Conservation (phyloP, 2,888 invertebrate genomes). For the Drosophila paracracens region DNA sequence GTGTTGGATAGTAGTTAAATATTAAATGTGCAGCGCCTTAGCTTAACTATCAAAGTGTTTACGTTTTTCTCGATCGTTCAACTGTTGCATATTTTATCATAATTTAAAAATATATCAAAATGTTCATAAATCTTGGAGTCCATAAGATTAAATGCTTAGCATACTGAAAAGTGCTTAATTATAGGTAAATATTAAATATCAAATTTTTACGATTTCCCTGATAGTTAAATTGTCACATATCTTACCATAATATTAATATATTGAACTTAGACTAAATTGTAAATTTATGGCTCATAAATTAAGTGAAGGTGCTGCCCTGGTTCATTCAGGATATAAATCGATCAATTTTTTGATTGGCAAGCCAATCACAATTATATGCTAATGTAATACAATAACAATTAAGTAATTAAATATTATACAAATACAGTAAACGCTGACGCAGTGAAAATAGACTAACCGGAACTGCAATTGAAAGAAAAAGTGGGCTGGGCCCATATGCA, state of each 20-base stretch:
- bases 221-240: background rate
- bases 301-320: conserved; percentile 32
- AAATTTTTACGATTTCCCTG: background rate
- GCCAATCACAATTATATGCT: conserved; percentile 61
- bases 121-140: background rate
- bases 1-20: background rate
- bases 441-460: conserved; percentile 67
- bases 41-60: background rate
- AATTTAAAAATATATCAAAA: conserved; percentile 33
- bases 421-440: conserved; percentile 37
- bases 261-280: background rate
- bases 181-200: background rate
- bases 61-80: background rate
- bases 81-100: background rate
- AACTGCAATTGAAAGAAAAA: conserved; percentile 71
- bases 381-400: conserved; percentile 60
- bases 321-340: conserved; percentile 61
- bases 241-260: background rate
- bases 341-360: conserved; percentile 50
- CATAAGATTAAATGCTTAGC: background rate
- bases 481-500: conserved; percentile 68
- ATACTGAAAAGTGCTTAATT: background rate
- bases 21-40: background rate
- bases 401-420: conserved; percentile 65
- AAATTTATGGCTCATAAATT: conserved; percentile 27